These are phyloP conservation scores for Coleophora deauratella DNA, from an alignment of 2,888 invertebrate genomes.

Conservation along the genomic window DNA sequence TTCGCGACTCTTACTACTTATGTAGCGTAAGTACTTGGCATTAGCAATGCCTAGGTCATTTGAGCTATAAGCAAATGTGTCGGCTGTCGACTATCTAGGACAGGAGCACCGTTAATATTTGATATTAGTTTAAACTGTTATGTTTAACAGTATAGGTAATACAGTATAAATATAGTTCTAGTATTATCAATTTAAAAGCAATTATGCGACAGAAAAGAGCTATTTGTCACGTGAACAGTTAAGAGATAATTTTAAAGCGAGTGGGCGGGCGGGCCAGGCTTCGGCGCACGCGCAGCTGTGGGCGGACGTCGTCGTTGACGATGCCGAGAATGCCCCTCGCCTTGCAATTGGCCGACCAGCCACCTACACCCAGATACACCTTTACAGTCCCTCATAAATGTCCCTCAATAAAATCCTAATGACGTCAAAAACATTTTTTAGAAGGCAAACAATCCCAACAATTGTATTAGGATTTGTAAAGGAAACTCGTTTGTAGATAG, in stretches of 20 bases:
- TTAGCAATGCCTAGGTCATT: neutral
- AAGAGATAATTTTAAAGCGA: constrained; percentile 52
- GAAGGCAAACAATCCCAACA: constrained; percentile 27
- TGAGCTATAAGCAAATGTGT: constrained; percentile 9
- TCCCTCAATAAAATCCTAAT: constrained; percentile 45
- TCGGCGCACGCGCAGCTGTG: constrained; percentile 38
- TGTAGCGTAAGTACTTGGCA: too few species aligned
- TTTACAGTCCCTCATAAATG: constrained; percentile 49
- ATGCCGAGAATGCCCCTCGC: constrained; percentile 38
- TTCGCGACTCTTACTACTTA: too few species aligned
- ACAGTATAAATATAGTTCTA: too few species aligned
- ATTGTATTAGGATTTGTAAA: constrained; percentile 24
- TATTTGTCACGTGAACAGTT: constrained; percentile 64
- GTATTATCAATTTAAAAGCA: constrained; percentile 48
- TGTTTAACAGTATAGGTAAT: too few species aligned
- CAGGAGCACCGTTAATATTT: constrained; percentile 25
- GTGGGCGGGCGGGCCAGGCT: constrained; percentile 50
- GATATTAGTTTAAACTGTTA: constrained; percentile 7
- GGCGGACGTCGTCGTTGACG: constrained; percentile 56
- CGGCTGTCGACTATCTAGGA: constrained; percentile 22
- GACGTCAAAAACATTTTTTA: constrained; percentile 32
- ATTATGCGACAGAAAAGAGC: constrained; percentile 35
- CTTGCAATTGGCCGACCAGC: too few species aligned
- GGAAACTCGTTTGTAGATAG: constrained; percentile 14
- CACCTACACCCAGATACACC: constrained; percentile 43